Base-by-base conservation (phyloP, 2,113 vertebrate genomes). In the Parotia lawesii region DNA sequence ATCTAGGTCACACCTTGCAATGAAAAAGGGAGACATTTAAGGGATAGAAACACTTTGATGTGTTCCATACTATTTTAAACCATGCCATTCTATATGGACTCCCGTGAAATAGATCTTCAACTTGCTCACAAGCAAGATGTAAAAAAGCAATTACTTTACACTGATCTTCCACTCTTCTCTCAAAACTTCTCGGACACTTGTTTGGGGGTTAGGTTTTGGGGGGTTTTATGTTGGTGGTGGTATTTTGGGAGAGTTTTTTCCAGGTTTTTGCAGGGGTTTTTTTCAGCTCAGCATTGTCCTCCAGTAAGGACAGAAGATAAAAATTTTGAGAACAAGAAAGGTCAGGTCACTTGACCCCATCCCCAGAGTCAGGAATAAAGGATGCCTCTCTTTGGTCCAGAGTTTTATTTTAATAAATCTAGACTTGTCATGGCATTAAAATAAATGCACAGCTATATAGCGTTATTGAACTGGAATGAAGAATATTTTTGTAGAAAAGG, bases 181-280 rank as follows among this genome's bases (percentile, higher is more conserved):
- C 50, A 76, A 25, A 76, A 62, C 28, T 58, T 28, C 48, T 50
- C 29, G 31, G 16, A 23, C 5, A 21, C 21, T 58, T 58, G 8
- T 53, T 47, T 33, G 5, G 6, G 2, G 2, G 1, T 27, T 57
- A 18, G 18, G 0, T 12, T 54, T 6, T 6, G 4, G 12, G 12
- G 15, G 9, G 1, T 2, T 17, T 8, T 5, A 16, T 17, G 2
- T 10, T 85, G 17, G 7, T 53, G 11, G 15, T 16, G n/a, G 4
- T 37, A 29, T 27, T 66, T 28, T 29, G 20, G 11, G 7, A 23
- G 8, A 57, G 1, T 2, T 45, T 18, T 23, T 37, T 9, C 19
- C 1, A 2, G 10, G 15, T 53, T 47, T 47, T 53, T 19, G 9
- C 0, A 25, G 1, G 15, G 2, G 2, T 2, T 57, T 25, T 72